A percentile compares a stretch with the other conserved stretches of the same genome.
Conservation (phyloP, 1,140 invertebrate genomes). For the Ganaspis sp. region DNA sequence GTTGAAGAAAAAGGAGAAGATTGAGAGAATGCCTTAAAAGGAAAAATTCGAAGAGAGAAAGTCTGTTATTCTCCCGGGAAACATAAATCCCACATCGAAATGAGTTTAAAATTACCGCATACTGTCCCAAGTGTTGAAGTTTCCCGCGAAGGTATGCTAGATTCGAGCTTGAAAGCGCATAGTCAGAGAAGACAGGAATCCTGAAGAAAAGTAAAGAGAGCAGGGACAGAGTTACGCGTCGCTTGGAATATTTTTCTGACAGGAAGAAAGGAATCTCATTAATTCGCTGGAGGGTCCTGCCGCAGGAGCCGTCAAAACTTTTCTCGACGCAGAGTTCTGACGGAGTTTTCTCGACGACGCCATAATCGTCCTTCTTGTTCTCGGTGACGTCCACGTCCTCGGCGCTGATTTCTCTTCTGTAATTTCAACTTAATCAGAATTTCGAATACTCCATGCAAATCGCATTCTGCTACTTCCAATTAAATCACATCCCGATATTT, state of each 20-base stretch:
- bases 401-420: not conserved
- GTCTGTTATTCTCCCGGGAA: conserved; percentile 22
- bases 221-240: not conserved
- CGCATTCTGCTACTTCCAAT: not conserved
- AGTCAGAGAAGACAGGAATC: not conserved
- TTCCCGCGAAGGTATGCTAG: not conserved
- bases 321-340: conserved; percentile 9
- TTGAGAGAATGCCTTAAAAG: not conserved
- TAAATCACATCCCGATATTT: conserved; percentile 1
- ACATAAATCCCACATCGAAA: conserved; percentile 20
- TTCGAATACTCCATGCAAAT: not conserved
- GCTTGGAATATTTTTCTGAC: conserved; percentile 16
- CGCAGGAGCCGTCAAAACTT: conserved; percentile 19
- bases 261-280: conserved; percentile 55
- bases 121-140: conserved; percentile 1
- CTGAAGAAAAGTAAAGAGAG: conserved; percentile 30
- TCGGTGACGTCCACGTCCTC: not conserved
- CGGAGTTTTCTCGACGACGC: not conserved
- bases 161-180: not conserved
- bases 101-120: conserved; percentile 19
- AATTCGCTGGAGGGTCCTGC: conserved; percentile 55
- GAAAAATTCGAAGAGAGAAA: not conserved
- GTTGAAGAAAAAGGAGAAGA: not conserved
- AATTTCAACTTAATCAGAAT: not conserved
- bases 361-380: not conserved